Evolutionary conservation across 2,797 vertebrate species (phyloP), one percentile per base, ranked within the genome.

Genomic region (Coendou prehensilis): DNA sequence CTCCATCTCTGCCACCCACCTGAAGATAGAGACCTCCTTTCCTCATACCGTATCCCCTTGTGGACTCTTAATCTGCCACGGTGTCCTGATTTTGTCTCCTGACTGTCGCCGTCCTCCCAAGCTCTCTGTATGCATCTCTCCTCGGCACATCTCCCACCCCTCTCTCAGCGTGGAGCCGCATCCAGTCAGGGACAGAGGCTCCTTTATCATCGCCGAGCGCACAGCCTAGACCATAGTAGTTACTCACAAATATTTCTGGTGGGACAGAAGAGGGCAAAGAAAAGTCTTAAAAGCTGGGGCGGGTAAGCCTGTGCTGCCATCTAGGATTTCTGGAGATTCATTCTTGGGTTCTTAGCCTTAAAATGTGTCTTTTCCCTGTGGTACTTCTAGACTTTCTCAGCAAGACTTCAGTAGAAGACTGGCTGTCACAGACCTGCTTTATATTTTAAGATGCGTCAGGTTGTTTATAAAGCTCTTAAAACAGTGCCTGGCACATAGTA

Each of bases 11-110:
- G 6, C 57, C 4, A 1, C 23, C 61, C 11, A 2, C 26, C 50
- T 0, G 17, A 57, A 50, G 61, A 75, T n/a, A 63, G 84, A 73
- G 33, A 17, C n/a, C 8, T 22, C 8, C 4, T 59, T 33, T 47
- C n/a, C 20, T 61, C 56, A 23, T 0, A 0, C 15, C 1, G 0
- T 13, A 9, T 23, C 23, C 13, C 4, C 22, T 14, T 8, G 9
- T 56, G 67, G 26, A 7, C 9, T 28, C 33, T 41, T 23, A 30
- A 3, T 6, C 52, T 54, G 33, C n/a, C 30, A 0, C 9, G 1
- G 9, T 9, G 0, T 28, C 28, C 28, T 54, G 56, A 17, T 18
- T 1, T 8, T 3, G 8, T 41, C 18, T 47, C n/a, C 63, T 56
- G 2, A 10, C 45, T 4, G 4, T 13, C 33, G 33, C 10, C 26